A percentile compares a stretch with the other conserved stretches of the same genome.
Conservation (phyloP, 2,888 invertebrate genomes). For the Pinctada fucata region DNA sequence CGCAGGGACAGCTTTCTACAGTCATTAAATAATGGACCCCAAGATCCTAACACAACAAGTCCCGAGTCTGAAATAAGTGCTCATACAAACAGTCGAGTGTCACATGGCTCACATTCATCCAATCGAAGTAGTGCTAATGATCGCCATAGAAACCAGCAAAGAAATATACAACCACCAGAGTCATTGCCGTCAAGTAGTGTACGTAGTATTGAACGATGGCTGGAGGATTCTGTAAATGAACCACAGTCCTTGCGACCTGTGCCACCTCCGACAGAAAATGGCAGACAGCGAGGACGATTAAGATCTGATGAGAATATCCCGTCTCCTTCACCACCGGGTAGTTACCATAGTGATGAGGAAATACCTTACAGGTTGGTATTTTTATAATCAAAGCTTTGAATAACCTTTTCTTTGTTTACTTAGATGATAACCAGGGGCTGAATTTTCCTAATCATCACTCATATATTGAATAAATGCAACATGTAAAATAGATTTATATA, state of each 20-base stretch:
- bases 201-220: slow-evolving; percentile 46
- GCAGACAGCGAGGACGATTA: slow-evolving; percentile 40
- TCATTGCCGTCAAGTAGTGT: slow-evolving; percentile 26
- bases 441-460: no score
- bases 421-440: background rate
- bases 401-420: background rate
- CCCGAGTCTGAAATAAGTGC: slow-evolving; percentile 36
- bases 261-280: slow-evolving; percentile 23
- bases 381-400: background rate
- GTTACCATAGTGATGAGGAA: slow-evolving; percentile 65
- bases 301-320: slow-evolving; percentile 46
- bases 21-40: slow-evolving; percentile 51
- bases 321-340: slow-evolving; percentile 63
- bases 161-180: slow-evolving; percentile 18
- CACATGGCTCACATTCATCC: slow-evolving; percentile 6
- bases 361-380: slow-evolving; percentile 46
- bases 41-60: slow-evolving; percentile 49
- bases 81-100: slow-evolving; percentile 18
- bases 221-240: slow-evolving; percentile 38
- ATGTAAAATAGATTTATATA: no score
- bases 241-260: slow-evolving; percentile 41
- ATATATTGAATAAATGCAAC: no score
- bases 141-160: slow-evolving; percentile 5
- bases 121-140: slow-evolving; percentile 1
- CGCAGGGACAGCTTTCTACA: slow-evolving; percentile 57